Conservation (phyloP, 92 coral and sea anemone species). For the Phenganax stokvisi region DNA sequence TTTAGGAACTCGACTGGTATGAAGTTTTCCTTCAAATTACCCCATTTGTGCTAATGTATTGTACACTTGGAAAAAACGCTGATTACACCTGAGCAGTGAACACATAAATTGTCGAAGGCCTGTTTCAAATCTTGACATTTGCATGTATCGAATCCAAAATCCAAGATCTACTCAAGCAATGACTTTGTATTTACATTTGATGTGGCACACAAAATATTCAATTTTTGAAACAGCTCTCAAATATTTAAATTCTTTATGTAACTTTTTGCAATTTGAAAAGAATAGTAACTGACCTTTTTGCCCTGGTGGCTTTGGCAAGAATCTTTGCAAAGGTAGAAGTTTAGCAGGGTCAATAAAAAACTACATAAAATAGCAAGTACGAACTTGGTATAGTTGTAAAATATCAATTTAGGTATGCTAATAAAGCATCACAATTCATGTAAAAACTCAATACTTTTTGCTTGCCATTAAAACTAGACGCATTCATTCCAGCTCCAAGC, state of each 20-base stretch:
- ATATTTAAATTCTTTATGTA: neutral
- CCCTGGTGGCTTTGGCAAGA: conserved; percentile 83
- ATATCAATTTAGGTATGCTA: neutral
- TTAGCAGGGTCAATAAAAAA: conserved; percentile 96
- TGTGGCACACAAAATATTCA: neutral
- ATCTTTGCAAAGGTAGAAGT: conserved; percentile 76
- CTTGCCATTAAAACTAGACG: conserved; percentile 83
- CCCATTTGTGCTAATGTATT: too few relatives aligned
- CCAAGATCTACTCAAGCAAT: too few relatives aligned
- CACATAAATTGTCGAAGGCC: too few relatives aligned
- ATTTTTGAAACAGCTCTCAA: neutral
- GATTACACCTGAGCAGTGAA: too few relatives aligned
- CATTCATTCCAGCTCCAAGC: conserved; percentile 77
- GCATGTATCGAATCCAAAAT: too few relatives aligned
- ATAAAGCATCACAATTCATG: neutral
- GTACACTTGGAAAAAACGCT: too few relatives aligned
- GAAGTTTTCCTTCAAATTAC: too few relatives aligned
- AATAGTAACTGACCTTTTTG: conserved; percentile 49
- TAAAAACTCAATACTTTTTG: conserved; percentile 61
- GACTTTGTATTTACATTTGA: too few relatives aligned
- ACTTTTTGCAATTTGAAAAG: neutral
- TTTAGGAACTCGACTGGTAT: too few relatives aligned
- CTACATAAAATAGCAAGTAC: conserved; percentile 42
- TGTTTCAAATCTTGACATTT: too few relatives aligned
- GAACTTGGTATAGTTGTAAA: neutral